Evolutionary conservation across 2,888 invertebrate species (phyloP).

Genomic region (Plusia festucae): DNA sequence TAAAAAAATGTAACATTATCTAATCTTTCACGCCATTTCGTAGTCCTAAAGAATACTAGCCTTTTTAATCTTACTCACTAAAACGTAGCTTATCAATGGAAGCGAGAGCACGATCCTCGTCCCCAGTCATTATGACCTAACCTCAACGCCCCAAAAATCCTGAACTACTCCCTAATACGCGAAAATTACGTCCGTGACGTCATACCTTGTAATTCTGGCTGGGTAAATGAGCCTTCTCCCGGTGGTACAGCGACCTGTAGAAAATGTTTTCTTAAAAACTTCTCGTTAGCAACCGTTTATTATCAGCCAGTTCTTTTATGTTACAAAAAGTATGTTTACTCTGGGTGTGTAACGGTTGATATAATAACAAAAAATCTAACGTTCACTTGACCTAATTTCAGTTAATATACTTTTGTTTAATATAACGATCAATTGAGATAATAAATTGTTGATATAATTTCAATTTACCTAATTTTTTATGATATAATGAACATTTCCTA

Average conservation of each 20-base stretch:
- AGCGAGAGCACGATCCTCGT: slow-evolving; percentile 27
- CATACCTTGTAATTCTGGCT: slow-evolving; percentile 42
- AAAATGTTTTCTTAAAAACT: slow-evolving; percentile 40
- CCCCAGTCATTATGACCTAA: slow-evolving; percentile 36
- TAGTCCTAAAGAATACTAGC: background rate
- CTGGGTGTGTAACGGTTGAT: too few species aligned
- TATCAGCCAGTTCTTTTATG: slow-evolving; percentile 34
- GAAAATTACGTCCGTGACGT: slow-evolving; percentile 51
- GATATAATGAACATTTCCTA: too few species aligned
- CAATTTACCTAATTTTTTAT: too few species aligned
- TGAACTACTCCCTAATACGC: slow-evolving; percentile 42
- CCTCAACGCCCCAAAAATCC: slow-evolving; percentile 40
- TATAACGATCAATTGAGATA: too few species aligned
- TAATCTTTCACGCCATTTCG: background rate
- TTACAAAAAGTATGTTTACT: slow-evolving; percentile 30
- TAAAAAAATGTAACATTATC: background rate
- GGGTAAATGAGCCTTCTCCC: slow-evolving; percentile 32
- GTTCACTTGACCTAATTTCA: too few species aligned
- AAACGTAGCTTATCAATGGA: slow-evolving; percentile 13
- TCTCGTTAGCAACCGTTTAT: slow-evolving; percentile 31
- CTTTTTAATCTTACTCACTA: slow-evolving; percentile 20
- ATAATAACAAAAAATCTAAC: too few species aligned
- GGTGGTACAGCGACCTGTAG: slow-evolving; percentile 20
- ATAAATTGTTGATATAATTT: too few species aligned
- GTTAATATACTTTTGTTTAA: too few species aligned